Percentiles rank a stretch among this genome's conserved stretches.
phyloP scores from a whole-genome alignment of 2,797 vertebrate genomes.

The Oophaga sylvatica region DNA sequence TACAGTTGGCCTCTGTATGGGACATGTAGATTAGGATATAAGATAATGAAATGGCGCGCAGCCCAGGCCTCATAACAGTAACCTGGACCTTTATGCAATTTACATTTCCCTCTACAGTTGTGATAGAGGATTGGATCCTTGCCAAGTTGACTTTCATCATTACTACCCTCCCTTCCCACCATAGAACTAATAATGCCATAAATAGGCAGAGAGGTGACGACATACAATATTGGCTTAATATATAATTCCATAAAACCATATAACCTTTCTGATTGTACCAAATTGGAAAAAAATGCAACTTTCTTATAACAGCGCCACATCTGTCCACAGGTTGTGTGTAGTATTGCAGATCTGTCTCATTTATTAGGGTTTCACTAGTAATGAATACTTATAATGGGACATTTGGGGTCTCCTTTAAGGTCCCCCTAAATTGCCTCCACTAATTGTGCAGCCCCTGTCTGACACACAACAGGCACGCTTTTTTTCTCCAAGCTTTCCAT shows the following conservation, averaged over 20 bases:
- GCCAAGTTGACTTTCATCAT: not conserved
- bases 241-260: not conserved
- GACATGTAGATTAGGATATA: not conserved
- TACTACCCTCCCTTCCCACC: not conserved
- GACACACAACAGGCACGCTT: not conserved
- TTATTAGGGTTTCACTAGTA: not conserved
- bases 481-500: not conserved
- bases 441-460: not conserved
- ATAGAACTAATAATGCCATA: not conserved
- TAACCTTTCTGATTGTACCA: too few species aligned
- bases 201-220: not conserved
- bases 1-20: not conserved
- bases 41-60: constrained; percentile 12
- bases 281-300: too few species aligned
- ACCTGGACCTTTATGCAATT: not conserved
- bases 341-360: too few species aligned
- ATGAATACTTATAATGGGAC: not conserved
- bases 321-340: too few species aligned
- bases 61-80: not conserved
- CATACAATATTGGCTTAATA: not conserved
- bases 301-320: too few species aligned
- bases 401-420: not conserved
- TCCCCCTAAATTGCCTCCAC: not conserved
- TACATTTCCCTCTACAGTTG: not conserved
- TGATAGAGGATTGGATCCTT: not conserved